phyloP scores from a whole-genome alignment of 2,888 invertebrate genomes.

The Gortyna flavago region DNA sequence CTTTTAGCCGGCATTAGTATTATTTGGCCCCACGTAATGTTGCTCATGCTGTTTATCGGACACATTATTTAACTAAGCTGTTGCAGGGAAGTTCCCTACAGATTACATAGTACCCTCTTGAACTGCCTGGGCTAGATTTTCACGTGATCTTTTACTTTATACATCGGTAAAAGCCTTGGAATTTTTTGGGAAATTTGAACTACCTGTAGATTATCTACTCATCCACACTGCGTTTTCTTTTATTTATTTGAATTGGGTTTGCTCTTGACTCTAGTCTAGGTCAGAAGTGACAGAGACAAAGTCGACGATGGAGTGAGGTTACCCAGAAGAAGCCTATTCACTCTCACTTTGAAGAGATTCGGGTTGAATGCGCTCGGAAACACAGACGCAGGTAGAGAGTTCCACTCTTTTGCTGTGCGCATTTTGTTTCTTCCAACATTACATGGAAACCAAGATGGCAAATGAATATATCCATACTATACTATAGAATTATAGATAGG shows the following conservation, averaged over 20 bases:
- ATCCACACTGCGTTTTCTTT: neutral
- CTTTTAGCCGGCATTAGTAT: slow-evolving; percentile 11
- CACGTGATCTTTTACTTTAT: neutral
- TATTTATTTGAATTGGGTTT: no score
- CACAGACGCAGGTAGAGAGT: no score
- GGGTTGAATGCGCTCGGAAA: no score
- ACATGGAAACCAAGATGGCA: neutral
- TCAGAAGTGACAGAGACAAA: no score
- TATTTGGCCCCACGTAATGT: neutral
- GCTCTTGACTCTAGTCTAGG: no score
- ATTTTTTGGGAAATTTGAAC: neutral
- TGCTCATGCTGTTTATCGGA: neutral
- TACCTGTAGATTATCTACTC: neutral
- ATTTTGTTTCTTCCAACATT: neutral
- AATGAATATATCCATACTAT: neutral
- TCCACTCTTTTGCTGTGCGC: no score
- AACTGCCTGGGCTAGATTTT: neutral
- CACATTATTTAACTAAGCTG: neutral
- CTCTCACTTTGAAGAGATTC: no score
- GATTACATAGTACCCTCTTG: neutral
- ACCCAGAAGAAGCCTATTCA: no score
- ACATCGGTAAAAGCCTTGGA: no score
- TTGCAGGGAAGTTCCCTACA: neutral
- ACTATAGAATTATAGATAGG: neutral
- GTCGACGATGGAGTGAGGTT: no score